phyloP scores from a whole-genome alignment of 2,797 vertebrate species.

The Tachyglossus aculeatus region DNA sequence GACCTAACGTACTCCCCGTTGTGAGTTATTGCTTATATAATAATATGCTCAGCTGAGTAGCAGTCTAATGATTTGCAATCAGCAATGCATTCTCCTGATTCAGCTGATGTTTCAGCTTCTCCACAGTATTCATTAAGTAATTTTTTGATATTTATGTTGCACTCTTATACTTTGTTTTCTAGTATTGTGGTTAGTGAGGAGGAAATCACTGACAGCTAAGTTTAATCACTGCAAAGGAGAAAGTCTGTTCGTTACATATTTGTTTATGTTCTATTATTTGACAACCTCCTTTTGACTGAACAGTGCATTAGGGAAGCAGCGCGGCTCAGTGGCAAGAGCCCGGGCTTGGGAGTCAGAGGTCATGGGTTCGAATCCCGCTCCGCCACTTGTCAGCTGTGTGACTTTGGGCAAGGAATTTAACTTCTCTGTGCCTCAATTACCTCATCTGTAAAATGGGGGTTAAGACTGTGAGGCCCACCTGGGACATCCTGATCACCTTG shows the following conservation, averaged over 20 bases:
- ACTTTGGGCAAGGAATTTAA: too few species aligned
- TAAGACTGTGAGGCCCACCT: too few species aligned
- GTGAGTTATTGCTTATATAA: slow-evolving; percentile 31
- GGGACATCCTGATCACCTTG: too few species aligned
- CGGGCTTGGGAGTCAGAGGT: too few species aligned
- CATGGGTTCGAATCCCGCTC: too few species aligned
- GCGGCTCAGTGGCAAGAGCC: too few species aligned
- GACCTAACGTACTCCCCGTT: not conserved
- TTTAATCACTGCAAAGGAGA: slow-evolving; percentile 47
- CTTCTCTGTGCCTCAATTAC: too few species aligned
- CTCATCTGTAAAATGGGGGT: too few species aligned
- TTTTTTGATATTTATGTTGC: slow-evolving; percentile 55
- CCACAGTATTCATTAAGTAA: slow-evolving; percentile 54
- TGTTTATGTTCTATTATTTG: slow-evolving; percentile 43
- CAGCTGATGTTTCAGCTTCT: slow-evolving; percentile 47
- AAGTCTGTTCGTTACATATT: slow-evolving; percentile 29
- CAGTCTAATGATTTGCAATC: slow-evolving; percentile 46
- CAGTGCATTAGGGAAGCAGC: slow-evolving; percentile 5
- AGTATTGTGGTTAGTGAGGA: slow-evolving; percentile 20
- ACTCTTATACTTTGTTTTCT: slow-evolving; percentile 42
- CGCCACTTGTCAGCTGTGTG: too few species aligned
- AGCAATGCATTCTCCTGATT: slow-evolving; percentile 39
- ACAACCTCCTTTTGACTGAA: slow-evolving; percentile 39
- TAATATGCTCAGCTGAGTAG: slow-evolving; percentile 29
- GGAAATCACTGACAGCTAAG: slow-evolving; percentile 42